Evolutionary conservation across 1,140 invertebrate species (phyloP), one percentile per base, ranked within the genome.

Genomic region (Vollenhovia emeryi): DNA sequence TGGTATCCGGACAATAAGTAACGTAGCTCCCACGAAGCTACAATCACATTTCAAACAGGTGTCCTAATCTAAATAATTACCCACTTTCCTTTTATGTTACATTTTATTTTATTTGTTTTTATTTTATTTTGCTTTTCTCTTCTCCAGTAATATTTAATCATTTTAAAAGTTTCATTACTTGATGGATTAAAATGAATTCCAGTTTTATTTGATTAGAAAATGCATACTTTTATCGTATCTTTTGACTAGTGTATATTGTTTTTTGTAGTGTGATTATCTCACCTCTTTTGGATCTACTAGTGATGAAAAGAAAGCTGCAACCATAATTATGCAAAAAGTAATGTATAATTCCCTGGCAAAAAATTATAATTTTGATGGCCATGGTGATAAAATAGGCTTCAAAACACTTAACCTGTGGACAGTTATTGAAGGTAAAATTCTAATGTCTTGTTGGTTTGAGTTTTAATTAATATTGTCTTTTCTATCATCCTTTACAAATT

Each of bases 361-460:
- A 9, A 30, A 59, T 59, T 59, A 59, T 7, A 59, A 59, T 59
- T 59, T 59, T 59, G 57, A 59, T 59, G 57, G 57, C 11, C 57
- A 59, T 59, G 57, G 57, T 30, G 57, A 59, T 1, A 59, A 59
- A 9, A 59, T 33, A 59, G 27, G 57, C 57, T 30, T 59, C 18
- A 59, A 59, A n/a, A 55, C 52, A 55, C 52, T 55, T 7, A 55
- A 55, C 3, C n/a, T 55, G 21, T 55, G 52, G n/a, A 55, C 21
- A 55, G 52, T 55, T 55, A 55, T 55, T 55, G 52, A 55, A 55
- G 52, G 7, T 55, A 55, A 55, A 24, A 55, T 55, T 24, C 52
- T 55, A 55, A 55, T 48, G 45, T 48, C 13, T 48, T 48, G 8
- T 48, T 3, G 15, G 9, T 55, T 55, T 55, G 52, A n/a, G 8